Base-by-base conservation (phyloP, 1,140 invertebrate species). In the Zaprionus africanus region DNA sequence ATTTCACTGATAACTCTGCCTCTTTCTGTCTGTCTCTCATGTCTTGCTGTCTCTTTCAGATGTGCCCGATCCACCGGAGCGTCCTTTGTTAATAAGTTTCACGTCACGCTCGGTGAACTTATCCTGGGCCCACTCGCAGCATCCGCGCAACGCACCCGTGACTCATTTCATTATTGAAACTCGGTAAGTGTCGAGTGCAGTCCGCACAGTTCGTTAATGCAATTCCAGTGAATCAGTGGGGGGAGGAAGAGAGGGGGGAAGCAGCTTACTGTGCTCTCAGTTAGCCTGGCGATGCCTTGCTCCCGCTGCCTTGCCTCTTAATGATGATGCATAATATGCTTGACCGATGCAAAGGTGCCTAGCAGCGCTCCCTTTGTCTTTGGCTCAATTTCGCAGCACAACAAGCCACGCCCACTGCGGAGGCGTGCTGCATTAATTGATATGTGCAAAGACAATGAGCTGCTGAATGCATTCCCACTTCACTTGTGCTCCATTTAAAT, bases 101-200 rank as follows among this genome's bases (percentile, higher is more conserved):
- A 96, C 96, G 49, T 96, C 96, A 63, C 94, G 95, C 69, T 95
- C 95, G 19, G 95, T 96, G 81, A 96, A 96, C 91, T 93, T 97
- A 77, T 96, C 96, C 41, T 97, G 96, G 96, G 95, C 96, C 53
- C 95, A 95, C 31, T 95, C 95, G 61, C 94, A 95, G 77, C 94
- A 96, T 93, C 95, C 95, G 62, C 95, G 96, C 91, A 94, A 96
- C 93, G 95, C 95, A 84, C 94, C 94, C 65, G 95, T 97, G 82
- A 94, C 94, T 72, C 94, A 96, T 93, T 96, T 96, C 92, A 94
- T 96, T 93, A 95, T 96, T 91, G 94, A 96, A 88, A 95, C 94
- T 71, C 94, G 95, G 96, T 96, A 94, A 95, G 95, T 94, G 54
- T 66, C 54, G 63, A 58, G 38, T 57, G 34, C 26, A 24, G n/a